Percentiles rank a stretch among this genome's conserved stretches.
phyloP scores from a whole-genome alignment of 2,797 vertebrate genomes.

The Xiphorhynchus erythropygius region DNA sequence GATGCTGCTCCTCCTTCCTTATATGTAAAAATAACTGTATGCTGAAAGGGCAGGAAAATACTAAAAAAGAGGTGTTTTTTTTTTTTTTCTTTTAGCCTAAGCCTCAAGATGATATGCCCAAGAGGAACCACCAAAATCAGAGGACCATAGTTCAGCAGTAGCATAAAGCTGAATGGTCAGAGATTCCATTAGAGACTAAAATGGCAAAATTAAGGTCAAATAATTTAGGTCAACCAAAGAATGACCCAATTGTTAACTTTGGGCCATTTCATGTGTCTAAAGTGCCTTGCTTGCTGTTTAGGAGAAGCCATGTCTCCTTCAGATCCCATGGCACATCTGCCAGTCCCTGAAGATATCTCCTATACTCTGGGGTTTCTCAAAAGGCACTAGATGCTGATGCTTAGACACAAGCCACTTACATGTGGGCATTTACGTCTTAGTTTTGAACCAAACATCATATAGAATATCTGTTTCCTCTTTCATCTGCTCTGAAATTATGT shows the following conservation, averaged over 20 bases:
- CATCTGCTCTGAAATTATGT: background rate
- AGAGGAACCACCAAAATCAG: background rate
- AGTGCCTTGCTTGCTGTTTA: background rate
- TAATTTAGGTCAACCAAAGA: constrained; percentile 25
- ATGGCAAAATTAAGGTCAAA: constrained; percentile 39
- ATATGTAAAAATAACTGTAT: background rate
- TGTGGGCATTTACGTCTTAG: background rate
- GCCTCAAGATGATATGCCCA: background rate
- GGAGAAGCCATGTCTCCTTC: background rate
- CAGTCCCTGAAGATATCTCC: background rate
- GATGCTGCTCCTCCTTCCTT: background rate
- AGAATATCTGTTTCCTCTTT: background rate
- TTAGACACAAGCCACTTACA: background rate
- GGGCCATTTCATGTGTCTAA: background rate
- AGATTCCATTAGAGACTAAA: constrained; percentile 1
- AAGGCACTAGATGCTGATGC: background rate
- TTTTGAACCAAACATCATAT: background rate
- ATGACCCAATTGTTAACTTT: background rate
- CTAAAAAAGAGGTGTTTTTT: fast-evolving
- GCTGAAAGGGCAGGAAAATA: background rate
- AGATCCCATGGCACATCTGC: background rate
- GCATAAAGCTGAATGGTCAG: background rate
- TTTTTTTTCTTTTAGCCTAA: background rate
- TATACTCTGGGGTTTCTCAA: background rate
- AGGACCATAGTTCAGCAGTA: background rate